Conservation (phyloP, 2,888 invertebrate genomes). For the Phalera bucephala region DNA sequence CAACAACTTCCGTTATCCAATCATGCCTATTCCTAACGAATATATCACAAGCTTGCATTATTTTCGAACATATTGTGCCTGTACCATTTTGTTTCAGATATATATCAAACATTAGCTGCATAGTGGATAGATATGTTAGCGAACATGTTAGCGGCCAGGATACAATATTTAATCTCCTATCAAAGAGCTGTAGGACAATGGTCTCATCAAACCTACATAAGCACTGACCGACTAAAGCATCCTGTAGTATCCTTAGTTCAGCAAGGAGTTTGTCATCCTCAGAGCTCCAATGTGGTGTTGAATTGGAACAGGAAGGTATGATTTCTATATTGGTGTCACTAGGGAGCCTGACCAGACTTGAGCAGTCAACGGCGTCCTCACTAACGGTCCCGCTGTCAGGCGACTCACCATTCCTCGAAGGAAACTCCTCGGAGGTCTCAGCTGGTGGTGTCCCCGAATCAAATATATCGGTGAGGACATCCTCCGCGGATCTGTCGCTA, state of each 20-base stretch:
- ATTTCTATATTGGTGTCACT: slow-evolving; percentile 56
- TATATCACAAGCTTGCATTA: slow-evolving; percentile 91
- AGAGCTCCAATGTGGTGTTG: slow-evolving; percentile 58
- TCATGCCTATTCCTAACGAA: slow-evolving; percentile 91
- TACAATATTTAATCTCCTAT: slow-evolving; percentile 80
- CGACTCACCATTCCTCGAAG: slow-evolving; percentile 68
- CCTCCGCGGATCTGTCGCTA: slow-evolving; percentile 77
- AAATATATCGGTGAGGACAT: slow-evolving; percentile 69
- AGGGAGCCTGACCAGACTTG: slow-evolving; percentile 64
- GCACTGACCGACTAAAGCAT: slow-evolving; percentile 88
- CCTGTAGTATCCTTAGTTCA: slow-evolving; percentile 84
- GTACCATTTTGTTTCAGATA: slow-evolving; percentile 92
- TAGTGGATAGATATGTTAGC: slow-evolving; percentile 90
- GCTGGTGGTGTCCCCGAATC: slow-evolving; percentile 63
- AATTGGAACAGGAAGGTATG: slow-evolving; percentile 68
- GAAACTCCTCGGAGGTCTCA: slow-evolving; percentile 71
- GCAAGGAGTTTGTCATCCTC: slow-evolving; percentile 70
- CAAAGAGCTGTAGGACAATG: slow-evolving; percentile 87
- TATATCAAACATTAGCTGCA: slow-evolving; percentile 92
- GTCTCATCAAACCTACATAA: slow-evolving; percentile 89
- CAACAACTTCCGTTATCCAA: slow-evolving; percentile 92
- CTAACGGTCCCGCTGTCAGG: slow-evolving; percentile 78
- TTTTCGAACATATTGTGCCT: slow-evolving; percentile 91
- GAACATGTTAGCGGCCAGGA: slow-evolving; percentile 78
- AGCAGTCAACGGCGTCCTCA: slow-evolving; percentile 78